Evolutionary conservation across 2,888 invertebrate genomes (phyloP), one percentile per base, ranked within the genome.

Genomic region (Sceliomorpha sp.): DNA sequence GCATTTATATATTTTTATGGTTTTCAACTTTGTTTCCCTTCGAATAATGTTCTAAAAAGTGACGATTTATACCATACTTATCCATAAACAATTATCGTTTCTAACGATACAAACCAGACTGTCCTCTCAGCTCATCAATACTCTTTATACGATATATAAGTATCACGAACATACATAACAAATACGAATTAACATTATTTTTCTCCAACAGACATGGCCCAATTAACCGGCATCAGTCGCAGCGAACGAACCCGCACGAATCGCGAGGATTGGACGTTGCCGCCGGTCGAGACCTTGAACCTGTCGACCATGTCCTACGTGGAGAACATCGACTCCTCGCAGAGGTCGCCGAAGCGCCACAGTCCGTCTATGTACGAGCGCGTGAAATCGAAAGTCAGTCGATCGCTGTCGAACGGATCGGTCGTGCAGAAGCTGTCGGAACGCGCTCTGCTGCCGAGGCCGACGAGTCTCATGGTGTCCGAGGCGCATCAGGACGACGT

Each of bases 321-420:
- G 1, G 82, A 81, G 17, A 79, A 76, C 27, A 73, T 76, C 1
- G 85, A 84, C 42, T 69, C 76, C 17, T 81, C 85, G 20, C 89
- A 89, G 58, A 84, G 89, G 27, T 90, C 90, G 3, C 90, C 90
- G 6, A 90, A 90, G 76, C 85, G 90, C 14, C 90, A 89, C 45
- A 88, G 88, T 71, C 88, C 89, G 24, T 89, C 89, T 1, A 88
- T 89, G 58, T 89, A 89, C 48, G 89, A 90, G 67, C 83, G 89
- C 26, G 89, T 90, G 1, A 89, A 89, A 69, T 89, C 89, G 7
- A 90, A 90, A 81, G 89, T 90, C 26, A 92, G 92, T 69, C 90
- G 93, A 31, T 92, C 92, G 1, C 82, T 92, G 1, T 92, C 92
- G 0, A 92, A 92, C 76, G 92, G 92, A 1, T 92, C 92, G 1